A percentile compares a stretch with the other conserved stretches of the same genome.
phyloP scores from a whole-genome alignment of 2,888 invertebrate species.

The Trachelus iudaicus region DNA sequence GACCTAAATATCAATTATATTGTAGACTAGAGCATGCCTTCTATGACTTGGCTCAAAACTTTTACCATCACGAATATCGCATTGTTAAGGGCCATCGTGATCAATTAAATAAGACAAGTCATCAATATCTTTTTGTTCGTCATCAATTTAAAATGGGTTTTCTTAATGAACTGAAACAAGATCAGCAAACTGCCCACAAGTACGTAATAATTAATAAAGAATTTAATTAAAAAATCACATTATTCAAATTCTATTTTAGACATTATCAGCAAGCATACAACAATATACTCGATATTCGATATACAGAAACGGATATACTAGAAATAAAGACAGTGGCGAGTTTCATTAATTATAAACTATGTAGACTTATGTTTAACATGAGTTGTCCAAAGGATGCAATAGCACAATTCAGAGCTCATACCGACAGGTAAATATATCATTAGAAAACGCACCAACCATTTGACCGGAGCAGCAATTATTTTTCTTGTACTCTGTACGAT shows the following conservation, averaged over 20 bases:
- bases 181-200: constrained; percentile 86
- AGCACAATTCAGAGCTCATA: constrained; percentile 91
- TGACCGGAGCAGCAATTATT: neutral
- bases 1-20: constrained; percentile 8
- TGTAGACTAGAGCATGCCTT: constrained; percentile 90
- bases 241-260: constrained; percentile 62
- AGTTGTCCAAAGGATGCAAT: constrained; percentile 95
- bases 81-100: constrained; percentile 90
- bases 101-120: constrained; percentile 89
- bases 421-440: constrained; percentile 72
- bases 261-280: constrained; percentile 91
- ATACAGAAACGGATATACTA: constrained; percentile 89
- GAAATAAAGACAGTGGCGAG: constrained; percentile 96
- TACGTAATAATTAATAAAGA: constrained; percentile 54
- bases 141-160: constrained; percentile 98
- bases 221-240: neutral
- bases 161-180: constrained; percentile 93
- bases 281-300: constrained; percentile 87
- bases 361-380: constrained; percentile 87
- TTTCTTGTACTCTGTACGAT: neutral
- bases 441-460: neutral
- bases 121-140: constrained; percentile 91
- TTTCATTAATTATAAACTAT: constrained; percentile 95
- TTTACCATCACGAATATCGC: constrained; percentile 90
- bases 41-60: constrained; percentile 91